A percentile compares a stretch with the other conserved stretches of the same genome.
These are phyloP conservation scores for Periphyllus acericola DNA, from an alignment of 2,888 invertebrate genomes.

Conservation along the genomic window DNA sequence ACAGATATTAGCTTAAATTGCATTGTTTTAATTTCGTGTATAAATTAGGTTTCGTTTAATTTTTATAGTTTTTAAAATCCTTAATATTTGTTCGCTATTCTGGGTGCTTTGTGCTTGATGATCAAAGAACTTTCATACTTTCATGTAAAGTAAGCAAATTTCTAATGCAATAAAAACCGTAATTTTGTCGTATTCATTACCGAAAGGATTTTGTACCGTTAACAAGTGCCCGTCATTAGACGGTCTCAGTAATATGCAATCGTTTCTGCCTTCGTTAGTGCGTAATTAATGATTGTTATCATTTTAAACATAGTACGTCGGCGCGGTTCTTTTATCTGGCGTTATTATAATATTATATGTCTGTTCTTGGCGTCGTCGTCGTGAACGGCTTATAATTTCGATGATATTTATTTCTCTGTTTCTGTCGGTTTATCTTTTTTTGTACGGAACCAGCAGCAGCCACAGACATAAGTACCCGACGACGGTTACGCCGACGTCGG, in stretches of 20 bases:
- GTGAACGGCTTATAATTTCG: neutral
- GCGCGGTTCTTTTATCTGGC: conserved; percentile 8
- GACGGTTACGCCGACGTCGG: neutral
- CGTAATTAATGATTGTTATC: conserved; percentile 47
- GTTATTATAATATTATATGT: neutral
- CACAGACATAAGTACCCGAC: neutral
- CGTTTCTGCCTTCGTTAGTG: conserved; percentile 20
- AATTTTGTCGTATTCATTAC: neutral
- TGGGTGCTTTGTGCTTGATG: neutral
- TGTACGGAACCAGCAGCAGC: neutral
- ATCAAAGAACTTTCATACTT: neutral
- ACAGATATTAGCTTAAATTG: too few species aligned
- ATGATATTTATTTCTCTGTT: neutral
- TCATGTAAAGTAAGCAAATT: neutral
- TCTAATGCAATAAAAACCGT: neutral
- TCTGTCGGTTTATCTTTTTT: neutral
- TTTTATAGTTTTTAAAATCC: neutral
- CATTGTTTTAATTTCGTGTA: too few species aligned
- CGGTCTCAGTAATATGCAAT: conserved; percentile 1
- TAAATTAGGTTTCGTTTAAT: neutral
- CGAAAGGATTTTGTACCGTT: neutral
- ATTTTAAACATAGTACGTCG: neutral
- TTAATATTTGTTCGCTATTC: neutral
- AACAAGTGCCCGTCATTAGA: neutral
- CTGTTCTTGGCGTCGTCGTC: neutral